phyloP scores from a whole-genome alignment of 2,797 vertebrate species.

The Catamblyrhynchus diadema region DNA sequence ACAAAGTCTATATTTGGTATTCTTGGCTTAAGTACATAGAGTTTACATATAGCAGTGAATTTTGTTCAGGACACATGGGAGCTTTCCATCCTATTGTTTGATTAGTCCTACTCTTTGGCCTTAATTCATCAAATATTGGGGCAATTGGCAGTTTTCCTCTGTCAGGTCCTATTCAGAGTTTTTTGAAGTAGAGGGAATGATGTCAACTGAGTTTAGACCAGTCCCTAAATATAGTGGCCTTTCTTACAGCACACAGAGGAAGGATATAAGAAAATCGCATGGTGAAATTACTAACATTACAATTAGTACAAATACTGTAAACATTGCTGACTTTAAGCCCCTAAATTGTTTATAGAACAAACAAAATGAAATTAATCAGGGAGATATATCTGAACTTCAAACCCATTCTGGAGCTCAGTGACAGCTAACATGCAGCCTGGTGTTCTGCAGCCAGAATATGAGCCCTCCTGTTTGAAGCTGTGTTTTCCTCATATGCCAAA shows the following conservation, averaged over 20 bases:
- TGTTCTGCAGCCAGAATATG: fast-evolving
- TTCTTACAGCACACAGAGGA: not conserved
- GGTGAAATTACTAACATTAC: not conserved
- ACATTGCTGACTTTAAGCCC: not conserved
- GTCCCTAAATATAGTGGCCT: not conserved
- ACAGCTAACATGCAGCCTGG: not conserved
- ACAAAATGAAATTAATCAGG: not conserved
- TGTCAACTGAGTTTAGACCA: not conserved
- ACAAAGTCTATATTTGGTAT: not conserved
- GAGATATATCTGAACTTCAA: not conserved
- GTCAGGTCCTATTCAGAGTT: not conserved
- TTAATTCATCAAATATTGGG: not conserved
- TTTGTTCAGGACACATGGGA: not conserved
- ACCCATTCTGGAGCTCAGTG: not conserved
- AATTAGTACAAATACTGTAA: not conserved
- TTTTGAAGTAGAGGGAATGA: not conserved
- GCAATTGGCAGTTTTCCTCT: not conserved
- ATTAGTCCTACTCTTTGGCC: not conserved
- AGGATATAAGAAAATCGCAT: not conserved
- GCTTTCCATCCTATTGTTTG: not conserved
- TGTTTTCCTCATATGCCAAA: not conserved
- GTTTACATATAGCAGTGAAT: not conserved
- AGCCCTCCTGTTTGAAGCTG: not conserved
- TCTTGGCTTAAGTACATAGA: not conserved
- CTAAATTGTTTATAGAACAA: not conserved